These are phyloP conservation scores for Asarcornis scutulata DNA, from an alignment of 2,113 vertebrate genomes.

Conservation along the genomic window DNA sequence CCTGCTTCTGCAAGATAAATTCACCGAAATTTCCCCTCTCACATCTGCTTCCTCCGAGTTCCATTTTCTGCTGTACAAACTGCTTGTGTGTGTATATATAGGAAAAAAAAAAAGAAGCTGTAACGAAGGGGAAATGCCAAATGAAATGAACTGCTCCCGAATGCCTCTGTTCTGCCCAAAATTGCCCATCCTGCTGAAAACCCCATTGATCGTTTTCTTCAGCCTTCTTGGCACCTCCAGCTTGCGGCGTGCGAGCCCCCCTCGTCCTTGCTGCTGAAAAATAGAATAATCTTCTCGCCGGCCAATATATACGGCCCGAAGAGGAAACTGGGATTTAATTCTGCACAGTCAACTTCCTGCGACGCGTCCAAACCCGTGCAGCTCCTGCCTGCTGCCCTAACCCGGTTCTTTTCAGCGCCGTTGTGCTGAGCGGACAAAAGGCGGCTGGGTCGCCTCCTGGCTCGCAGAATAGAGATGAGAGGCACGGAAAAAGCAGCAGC, in stretches of 20 bases:
- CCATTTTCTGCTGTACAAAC: background rate
- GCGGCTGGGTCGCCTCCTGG: background rate
- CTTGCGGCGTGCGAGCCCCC: background rate
- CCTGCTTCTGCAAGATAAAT: background rate
- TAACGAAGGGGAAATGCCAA: background rate
- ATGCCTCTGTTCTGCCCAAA: background rate
- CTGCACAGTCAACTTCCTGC: slow-evolving; percentile 19
- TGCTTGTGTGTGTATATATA: background rate
- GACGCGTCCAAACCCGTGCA: background rate
- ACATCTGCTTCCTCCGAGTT: background rate
- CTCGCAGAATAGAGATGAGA: slow-evolving; percentile 28
- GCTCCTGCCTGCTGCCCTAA: background rate
- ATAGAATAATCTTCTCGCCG: background rate
- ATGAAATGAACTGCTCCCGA: background rate
- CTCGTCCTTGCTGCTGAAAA: background rate
- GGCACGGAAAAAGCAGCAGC: background rate
- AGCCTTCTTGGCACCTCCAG: background rate
- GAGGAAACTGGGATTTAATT: slow-evolving; percentile 34
- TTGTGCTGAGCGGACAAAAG: slow-evolving; percentile 42
- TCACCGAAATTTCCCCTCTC: background rate
- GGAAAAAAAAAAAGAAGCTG: background rate
- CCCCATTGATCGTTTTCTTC: background rate
- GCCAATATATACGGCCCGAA: background rate
- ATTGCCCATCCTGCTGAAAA: background rate
- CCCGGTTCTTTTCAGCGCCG: slow-evolving; percentile 20